phyloP scores from a whole-genome alignment of 2,113 vertebrate genomes.

The Thymallus thymallus region DNA sequence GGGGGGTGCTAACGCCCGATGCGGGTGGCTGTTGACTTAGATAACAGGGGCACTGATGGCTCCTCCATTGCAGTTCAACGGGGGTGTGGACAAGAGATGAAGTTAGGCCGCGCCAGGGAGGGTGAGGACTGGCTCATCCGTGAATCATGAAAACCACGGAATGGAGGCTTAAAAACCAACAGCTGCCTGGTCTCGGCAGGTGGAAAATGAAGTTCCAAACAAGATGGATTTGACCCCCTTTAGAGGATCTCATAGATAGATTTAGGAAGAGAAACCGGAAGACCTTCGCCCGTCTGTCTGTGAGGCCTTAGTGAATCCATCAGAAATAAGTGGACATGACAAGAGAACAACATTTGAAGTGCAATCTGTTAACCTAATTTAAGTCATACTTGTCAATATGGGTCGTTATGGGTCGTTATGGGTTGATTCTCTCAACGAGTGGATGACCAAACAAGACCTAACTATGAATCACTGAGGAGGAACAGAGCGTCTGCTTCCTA shows the following conservation, averaged over 20 bases:
- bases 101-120: neutral
- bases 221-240: constrained; percentile 30
- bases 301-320: constrained; percentile 32
- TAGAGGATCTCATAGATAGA: constrained; percentile 40
- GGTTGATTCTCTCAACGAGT: constrained; percentile 42
- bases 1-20: constrained; percentile 26
- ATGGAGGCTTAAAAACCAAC: constrained; percentile 31
- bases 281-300: constrained; percentile 9
- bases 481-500: constrained; percentile 39
- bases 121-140: neutral
- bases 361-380: constrained; percentile 35
- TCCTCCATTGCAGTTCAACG: constrained; percentile 38
- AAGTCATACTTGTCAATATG: constrained; percentile 38
- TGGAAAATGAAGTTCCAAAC: constrained; percentile 1
- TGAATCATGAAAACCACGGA: constrained; percentile 22
- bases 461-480: constrained; percentile 48
- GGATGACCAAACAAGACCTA: constrained; percentile 44
- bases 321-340: constrained; percentile 41
- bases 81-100: constrained; percentile 39
- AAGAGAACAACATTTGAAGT: constrained; percentile 55
- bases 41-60: constrained; percentile 58
- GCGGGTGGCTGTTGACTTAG: constrained; percentile 56
- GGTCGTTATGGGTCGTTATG: constrained; percentile 29
- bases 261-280: constrained; percentile 37
- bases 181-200: neutral